A percentile compares a stretch with the other conserved stretches of the same genome.
phyloP scores from a whole-genome alignment of 2,888 invertebrate species.

The Sarcophaga caerulescens region DNA sequence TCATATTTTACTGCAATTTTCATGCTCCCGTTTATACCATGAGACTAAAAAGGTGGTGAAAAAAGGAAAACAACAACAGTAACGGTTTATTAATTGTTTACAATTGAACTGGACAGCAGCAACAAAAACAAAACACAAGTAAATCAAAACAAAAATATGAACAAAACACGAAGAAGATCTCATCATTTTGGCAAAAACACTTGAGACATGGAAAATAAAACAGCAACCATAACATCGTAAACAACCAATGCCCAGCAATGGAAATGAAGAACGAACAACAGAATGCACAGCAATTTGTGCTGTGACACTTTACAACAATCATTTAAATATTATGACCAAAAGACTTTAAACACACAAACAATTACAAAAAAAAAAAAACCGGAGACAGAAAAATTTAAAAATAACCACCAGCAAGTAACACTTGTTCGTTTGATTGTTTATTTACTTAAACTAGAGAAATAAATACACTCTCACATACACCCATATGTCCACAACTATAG shows the following conservation, averaged over 20 bases:
- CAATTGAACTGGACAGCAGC: constrained; percentile 41
- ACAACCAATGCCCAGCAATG: constrained; percentile 3
- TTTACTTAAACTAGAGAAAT: neutral
- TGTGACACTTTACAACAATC: neutral
- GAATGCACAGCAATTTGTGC: neutral
- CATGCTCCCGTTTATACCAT: no score
- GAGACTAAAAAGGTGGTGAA: no score
- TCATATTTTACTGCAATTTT: no score
- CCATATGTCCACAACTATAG: constrained; percentile 25
- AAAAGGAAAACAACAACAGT: constrained; percentile 10
- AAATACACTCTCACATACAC: constrained; percentile 21
- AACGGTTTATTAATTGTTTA: constrained; percentile 64
- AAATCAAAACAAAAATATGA: neutral
- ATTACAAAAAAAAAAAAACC: neutral
- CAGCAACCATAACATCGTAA: constrained; percentile 17
- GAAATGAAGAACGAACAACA: neutral
- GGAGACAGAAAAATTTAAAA: neutral
- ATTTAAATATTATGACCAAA: constrained; percentile 61
- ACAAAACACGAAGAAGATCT: constrained; percentile 42
- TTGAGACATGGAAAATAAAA: constrained; percentile 52
- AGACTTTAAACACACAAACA: constrained; percentile 41
- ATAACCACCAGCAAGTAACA: neutral
- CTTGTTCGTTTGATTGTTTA: neutral
- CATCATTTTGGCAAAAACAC: constrained; percentile 35
- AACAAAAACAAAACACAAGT: neutral